A percentile compares a stretch with the other conserved stretches of the same genome.
phyloP scores from a whole-genome alignment of 2,113 vertebrate genomes.

The Spilogale gracilis region DNA sequence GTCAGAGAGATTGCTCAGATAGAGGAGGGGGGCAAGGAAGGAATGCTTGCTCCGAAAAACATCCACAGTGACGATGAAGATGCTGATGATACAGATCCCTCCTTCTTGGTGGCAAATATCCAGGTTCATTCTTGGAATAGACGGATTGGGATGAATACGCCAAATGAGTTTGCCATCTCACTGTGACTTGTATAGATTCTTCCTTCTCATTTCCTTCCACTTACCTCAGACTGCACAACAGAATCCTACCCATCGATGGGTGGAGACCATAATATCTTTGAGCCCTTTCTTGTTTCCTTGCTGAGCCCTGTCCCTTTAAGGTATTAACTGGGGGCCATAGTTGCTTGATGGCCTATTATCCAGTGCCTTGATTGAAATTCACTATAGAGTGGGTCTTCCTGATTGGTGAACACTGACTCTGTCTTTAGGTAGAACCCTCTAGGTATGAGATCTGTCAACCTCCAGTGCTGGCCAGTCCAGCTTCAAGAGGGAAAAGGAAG shows the following conservation, averaged over 20 bases:
- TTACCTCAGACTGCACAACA: no score
- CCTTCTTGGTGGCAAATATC: background rate
- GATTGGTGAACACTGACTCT: no score
- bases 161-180: background rate
- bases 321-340: background rate
- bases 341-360: no score
- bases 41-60: no score
- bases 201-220: background rate
- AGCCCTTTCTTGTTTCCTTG: no score
- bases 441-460: background rate
- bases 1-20: background rate
- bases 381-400: background rate
- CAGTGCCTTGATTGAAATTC: background rate
- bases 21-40: background rate
- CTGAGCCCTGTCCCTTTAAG: background rate
- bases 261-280: background rate
- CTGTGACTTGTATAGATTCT: accelerated
- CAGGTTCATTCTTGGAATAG: no score
- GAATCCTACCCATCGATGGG: background rate
- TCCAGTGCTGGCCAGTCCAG: no score
- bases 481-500: no score
- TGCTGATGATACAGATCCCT: background rate
- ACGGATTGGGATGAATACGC: accelerated
- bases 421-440: background rate
- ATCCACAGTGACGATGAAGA: accelerated